Base-by-base conservation (phyloP, 2,113 vertebrate genomes). In the Sinocyclocheilus rhinocerous region DNA sequence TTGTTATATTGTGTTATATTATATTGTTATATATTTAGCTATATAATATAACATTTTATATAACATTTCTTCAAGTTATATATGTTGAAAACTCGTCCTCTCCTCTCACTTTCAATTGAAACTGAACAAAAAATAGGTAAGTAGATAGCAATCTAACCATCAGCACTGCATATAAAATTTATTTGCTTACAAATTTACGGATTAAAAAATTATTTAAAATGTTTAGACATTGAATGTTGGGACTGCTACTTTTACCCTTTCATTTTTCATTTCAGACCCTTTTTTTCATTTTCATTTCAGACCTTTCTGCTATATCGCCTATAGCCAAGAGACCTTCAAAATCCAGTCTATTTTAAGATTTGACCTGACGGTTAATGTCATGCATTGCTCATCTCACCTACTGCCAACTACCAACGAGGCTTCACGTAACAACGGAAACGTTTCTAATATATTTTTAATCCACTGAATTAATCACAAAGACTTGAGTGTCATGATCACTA, bases 331-430 rank as follows among this genome's bases (percentile, higher is more conserved):
- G 59, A 81, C 59, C 59, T 65, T 81, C 79, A 81, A 81, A 76
- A 24, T 0, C 42, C 36, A 81, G 61, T 20, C 78, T 81, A 81
- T 65, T 81, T 67, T 48, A 67, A 20, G 79, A 67, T 45, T 67
- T 67, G 79, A 67, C 79, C 79, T 63, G 57, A 63, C 45, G 22
- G n/a, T 45, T 45, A 76, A 61, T 79, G 57, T 80, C 36, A 81
- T 6, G 24, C 79, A 65, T 29, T 20, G 55, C 57, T 36, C 33
- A 61, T 65, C 39, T 81, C 12, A 48, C 39, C 57, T 65, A 10
- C 39, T 81, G 55, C 78, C 59, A 65, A 65, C 70, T 73, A 24
- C 22, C 11, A 26, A 79, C 57, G 33, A 42, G 36, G 12, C 36
- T 36, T 78, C 50, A n/a, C 76, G 76, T 22, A 63, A 22, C 78